Evolutionary conservation across 2,113 vertebrate species (phyloP), one percentile per base, ranked within the genome.

Genomic region (Fregata magnificens): DNA sequence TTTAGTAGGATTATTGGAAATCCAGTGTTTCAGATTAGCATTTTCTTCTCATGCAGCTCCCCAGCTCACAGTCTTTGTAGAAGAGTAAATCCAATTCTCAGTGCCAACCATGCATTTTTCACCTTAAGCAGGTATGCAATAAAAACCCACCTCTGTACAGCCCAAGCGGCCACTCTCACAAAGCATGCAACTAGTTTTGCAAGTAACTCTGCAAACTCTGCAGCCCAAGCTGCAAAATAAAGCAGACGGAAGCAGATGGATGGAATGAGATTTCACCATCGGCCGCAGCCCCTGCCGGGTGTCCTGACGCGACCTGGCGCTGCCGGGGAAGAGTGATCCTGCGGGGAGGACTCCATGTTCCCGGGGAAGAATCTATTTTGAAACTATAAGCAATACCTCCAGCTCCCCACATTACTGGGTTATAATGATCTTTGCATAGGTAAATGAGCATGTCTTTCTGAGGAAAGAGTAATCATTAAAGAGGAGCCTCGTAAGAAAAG

Each of bases 391-490:
- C 31, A 62, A 49, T 40, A 26, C 18, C 31, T 69, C 13, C 49
- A 52, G 84, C 36, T 86, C 79, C 62, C 42, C 34, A 18, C 3
- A 5, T 45, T 58, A 31, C 70, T 28, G 61, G 19, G 45, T 36
- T 58, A 32, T 76, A 58, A 65, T 66, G 65, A 90, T 47, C 87
- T 56, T 82, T 91, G 93, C 49, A 44, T 81, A 72, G 65, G 91
- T 78, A 95, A 93, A 42, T 56, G 70, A 71, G 34, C 49, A 47
- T 12, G 70, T 61, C 58, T 71, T 83, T 81, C 73, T 58, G 81
- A 67, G 79, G 66, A 66, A 76, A 59, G 88, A 95, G 59, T 80
- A 98, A 98, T 98, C 89, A 98, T 98, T 98, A 98, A 98, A 96
- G 82, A 96, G 59, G 14, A 92, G 38, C 21, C 40, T 34, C 77